Evolutionary conservation across 1,140 invertebrate species (phyloP).

Genomic region (Nylanderia fulva): DNA sequence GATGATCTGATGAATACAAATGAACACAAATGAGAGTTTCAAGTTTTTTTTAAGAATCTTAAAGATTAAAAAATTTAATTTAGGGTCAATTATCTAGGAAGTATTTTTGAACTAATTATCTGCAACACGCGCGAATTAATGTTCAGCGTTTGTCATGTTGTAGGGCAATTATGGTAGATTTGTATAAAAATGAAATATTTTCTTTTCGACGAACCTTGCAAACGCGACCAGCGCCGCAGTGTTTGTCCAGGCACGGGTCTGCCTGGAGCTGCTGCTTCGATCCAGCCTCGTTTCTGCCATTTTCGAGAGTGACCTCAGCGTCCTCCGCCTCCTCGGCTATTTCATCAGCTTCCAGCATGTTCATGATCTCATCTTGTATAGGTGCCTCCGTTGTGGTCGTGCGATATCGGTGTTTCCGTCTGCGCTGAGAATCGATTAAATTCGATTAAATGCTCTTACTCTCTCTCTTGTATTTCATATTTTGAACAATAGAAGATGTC

Average conservation of each 20-base stretch:
- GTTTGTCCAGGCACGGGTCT: slow-evolving; percentile 94
- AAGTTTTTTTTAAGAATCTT: neutral
- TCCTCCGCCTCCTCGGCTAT: slow-evolving; percentile 69
- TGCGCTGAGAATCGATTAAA: slow-evolving; percentile 64
- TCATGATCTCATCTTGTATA: slow-evolving; percentile 81
- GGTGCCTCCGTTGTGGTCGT: slow-evolving; percentile 78
- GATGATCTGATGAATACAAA: too few species aligned
- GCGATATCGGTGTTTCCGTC: slow-evolving; percentile 75
- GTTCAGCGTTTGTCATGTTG: neutral
- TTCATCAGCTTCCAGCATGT: slow-evolving; percentile 81
- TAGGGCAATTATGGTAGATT: neutral
- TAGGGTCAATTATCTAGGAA: neutral
- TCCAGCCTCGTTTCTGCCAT: slow-evolving; percentile 69
- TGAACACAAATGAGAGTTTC: neutral
- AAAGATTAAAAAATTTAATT: neutral
- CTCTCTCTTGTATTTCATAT: neutral
- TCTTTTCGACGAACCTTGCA: slow-evolving; percentile 88
- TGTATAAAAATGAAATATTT: neutral
- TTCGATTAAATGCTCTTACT: neutral
- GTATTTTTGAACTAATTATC: neutral
- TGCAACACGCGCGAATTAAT: neutral
- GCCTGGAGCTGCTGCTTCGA: slow-evolving; percentile 69
- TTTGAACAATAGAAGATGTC: too few species aligned
- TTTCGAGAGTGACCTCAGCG: slow-evolving; percentile 67
- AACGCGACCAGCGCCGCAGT: slow-evolving; percentile 95